Base-by-base conservation (phyloP, 2,888 invertebrate genomes). In the Agrochola lota region DNA sequence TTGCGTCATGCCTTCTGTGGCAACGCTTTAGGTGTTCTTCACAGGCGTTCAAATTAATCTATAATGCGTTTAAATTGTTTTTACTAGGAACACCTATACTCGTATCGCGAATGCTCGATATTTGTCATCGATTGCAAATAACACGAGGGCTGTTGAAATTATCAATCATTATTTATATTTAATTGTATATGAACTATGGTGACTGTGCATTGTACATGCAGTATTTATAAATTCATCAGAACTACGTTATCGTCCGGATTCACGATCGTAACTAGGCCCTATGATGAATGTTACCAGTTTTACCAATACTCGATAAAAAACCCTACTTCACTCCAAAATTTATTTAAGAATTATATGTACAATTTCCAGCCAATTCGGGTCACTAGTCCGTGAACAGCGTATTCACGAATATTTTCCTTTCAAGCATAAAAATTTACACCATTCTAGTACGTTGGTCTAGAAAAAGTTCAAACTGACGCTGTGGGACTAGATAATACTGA, bases 1-100 rank as follows among this genome's bases (percentile, higher is more conserved):
- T 95, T 95, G 92, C 95, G 94, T 95, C 95, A 95, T 92, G 87
- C 88, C 40, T 78, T 77, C 71, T 85, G 88, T 78, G 85, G 81
- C 78, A 84, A 80, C 72, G 77, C 69, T 79, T 88, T 88, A 86
- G 86, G 86, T 87, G 87, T 74, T 84, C 82, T 81, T 78, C 77
- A 80, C 73, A 75, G 49, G 74, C 74, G 70, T 83, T 75, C 46
- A 23, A 83, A 75, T 46, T 82, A 74, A 83, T 84, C 74, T 78
- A 71, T 84, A 82, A 81, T 81, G 62, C 69, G 26, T 74, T 63
- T 7, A 81, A 70, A 52, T 81, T 64, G 43, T 55, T 81, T 57
- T 72, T 52, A 64, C 23, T 71, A 49, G 30, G 40, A 82, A n/a
- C 23, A 63, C 43, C n/a, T 76, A 40, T 30, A 11, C 7, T 30